These are phyloP conservation scores for Lepidochitona cinerea DNA, from an alignment of 2,888 invertebrate genomes.

Conservation along the genomic window DNA sequence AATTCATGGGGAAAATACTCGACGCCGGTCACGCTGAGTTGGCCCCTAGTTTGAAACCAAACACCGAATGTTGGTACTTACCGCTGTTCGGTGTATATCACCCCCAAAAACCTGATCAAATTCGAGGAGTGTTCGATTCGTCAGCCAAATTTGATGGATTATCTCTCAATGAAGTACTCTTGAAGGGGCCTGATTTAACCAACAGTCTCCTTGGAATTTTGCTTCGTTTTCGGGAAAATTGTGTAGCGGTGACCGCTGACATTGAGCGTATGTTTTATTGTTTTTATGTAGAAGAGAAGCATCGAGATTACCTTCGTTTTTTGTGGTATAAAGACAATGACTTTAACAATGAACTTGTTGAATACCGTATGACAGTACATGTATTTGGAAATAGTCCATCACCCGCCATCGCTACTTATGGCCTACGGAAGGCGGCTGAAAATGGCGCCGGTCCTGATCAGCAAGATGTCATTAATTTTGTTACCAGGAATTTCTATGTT, in stretches of 20 bases:
- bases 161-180: conserved; percentile 25
- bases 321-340: conserved; percentile 35
- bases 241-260: conserved; percentile 25
- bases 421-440: conserved; percentile 25
- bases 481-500: conserved; percentile 20
- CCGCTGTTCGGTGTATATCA: conserved; percentile 36
- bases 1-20: conserved; percentile 4
- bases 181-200: conserved; percentile 30
- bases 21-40: conserved; percentile 16
- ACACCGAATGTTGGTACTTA: conserved; percentile 31
- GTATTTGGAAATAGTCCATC: conserved; percentile 21
- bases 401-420: conserved; percentile 31
- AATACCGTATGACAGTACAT: conserved; percentile 31
- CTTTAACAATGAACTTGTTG: conserved; percentile 6
- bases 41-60: conserved; percentile 23
- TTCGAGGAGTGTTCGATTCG: conserved; percentile 35
- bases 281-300: conserved; percentile 18
- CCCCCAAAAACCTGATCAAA: conserved; percentile 24
- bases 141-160: conserved; percentile 20
- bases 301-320: conserved; percentile 32
- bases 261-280: conserved; percentile 26
- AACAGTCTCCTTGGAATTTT: conserved; percentile 31
- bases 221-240: conserved; percentile 27
- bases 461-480: not conserved
- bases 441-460: not conserved